These are phyloP conservation scores for Allacma fusca DNA, from an alignment of 2,888 invertebrate species.

Conservation along the genomic window DNA sequence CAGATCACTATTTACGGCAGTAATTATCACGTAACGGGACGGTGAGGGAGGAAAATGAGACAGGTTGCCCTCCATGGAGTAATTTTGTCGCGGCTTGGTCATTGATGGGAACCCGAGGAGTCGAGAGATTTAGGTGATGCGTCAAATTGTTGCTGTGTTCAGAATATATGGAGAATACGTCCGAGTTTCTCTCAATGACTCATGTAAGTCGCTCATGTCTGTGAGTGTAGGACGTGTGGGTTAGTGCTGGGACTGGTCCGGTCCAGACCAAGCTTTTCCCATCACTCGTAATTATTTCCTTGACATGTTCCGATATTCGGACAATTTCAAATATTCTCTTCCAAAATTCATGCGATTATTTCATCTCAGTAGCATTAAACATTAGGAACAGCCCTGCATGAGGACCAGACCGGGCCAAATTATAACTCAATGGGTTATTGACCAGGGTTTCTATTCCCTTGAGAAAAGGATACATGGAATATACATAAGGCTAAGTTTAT, in stretches of 20 bases:
- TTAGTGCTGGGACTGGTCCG: background rate
- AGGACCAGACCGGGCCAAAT: too few relatives aligned
- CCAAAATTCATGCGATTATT: too few relatives aligned
- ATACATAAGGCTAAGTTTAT: too few relatives aligned
- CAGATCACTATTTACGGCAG: constrained; percentile 19
- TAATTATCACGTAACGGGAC: constrained; percentile 17
- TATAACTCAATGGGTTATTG: too few relatives aligned
- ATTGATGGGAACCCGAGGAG: constrained; percentile 27
- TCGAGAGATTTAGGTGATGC: constrained; percentile 14
- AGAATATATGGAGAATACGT: background rate
- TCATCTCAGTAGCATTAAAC: too few relatives aligned
- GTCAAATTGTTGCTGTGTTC: constrained; percentile 14
- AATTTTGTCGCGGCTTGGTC: constrained; percentile 41
- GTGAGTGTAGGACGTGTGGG: background rate
- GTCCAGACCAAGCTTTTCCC: too few relatives aligned
- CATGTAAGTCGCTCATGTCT: background rate
- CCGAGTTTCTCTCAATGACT: constrained; percentile 6
- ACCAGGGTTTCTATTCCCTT: too few relatives aligned
- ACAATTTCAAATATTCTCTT: too few relatives aligned
- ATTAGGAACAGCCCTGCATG: too few relatives aligned
- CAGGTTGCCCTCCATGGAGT: background rate
- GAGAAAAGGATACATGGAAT: too few relatives aligned
- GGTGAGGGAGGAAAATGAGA: background rate
- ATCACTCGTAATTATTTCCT: too few relatives aligned
- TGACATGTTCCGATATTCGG: too few relatives aligned